Evolutionary conservation across 1,140 invertebrate species (phyloP).

Genomic region (Dreissena polymorpha): DNA sequence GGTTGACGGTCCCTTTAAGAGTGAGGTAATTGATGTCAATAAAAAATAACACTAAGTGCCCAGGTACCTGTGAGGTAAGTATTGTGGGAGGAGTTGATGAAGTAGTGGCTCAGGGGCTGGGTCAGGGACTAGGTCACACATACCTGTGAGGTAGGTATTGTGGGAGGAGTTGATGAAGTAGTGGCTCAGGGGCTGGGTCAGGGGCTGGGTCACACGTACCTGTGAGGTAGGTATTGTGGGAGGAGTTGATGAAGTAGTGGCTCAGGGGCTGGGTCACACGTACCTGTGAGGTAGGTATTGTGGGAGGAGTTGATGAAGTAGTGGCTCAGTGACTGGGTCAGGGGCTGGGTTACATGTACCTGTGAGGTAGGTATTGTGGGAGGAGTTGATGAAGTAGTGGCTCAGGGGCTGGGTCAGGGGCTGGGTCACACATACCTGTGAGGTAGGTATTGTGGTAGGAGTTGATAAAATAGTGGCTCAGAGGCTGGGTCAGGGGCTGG

Average conservation of each 20-base stretch:
- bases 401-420: conserved; percentile 97
- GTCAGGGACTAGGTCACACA: too few relatives aligned
- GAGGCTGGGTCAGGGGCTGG: conserved; percentile 97
- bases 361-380: conserved; percentile 98
- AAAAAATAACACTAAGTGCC: conserved; percentile 73
- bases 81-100: conserved; percentile 99
- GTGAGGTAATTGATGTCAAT: not conserved
- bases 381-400: conserved; percentile 99
- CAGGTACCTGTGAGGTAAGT: conserved; percentile 93
- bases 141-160: conserved; percentile 97
- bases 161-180: conserved; percentile 99
- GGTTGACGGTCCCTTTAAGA: too few relatives aligned
- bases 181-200: conserved; percentile 97
- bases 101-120: conserved; percentile 97
- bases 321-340: conserved; percentile 97
- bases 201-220: too few relatives aligned
- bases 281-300: conserved; percentile 97
- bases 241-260: conserved; percentile 99
- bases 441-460: conserved; percentile 99
- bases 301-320: conserved; percentile 99
- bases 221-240: conserved; percentile 98
- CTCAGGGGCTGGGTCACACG: conserved; percentile 93
- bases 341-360: too few relatives aligned
- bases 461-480: conserved; percentile 98
- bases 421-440: conserved; percentile 89